phyloP scores from a whole-genome alignment of 2,797 vertebrate genomes.

The Mastacembelus armatus region DNA sequence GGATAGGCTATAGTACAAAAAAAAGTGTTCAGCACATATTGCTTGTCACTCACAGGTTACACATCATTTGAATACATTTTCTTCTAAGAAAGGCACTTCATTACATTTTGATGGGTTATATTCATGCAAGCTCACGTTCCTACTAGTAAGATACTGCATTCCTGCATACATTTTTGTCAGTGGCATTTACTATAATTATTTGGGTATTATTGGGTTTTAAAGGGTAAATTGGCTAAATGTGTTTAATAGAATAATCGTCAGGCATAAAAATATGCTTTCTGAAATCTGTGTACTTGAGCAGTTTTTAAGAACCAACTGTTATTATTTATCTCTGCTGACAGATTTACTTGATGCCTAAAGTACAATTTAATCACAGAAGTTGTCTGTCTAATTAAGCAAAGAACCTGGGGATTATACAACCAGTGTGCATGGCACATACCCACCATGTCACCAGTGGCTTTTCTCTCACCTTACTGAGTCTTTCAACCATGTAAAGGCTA shows the following conservation, averaged over 20 bases:
- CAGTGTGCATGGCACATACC: constrained; percentile 1
- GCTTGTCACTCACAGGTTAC: neutral
- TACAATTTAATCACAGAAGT: constrained; percentile 20
- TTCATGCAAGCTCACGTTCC: neutral
- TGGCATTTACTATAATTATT: constrained; percentile 14
- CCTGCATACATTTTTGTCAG: neutral
- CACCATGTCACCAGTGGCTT: constrained; percentile 40
- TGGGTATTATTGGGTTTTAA: constrained; percentile 10
- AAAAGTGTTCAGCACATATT: constrained; percentile 3
- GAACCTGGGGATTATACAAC: neutral
- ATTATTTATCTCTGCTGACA: constrained; percentile 30
- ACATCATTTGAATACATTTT: constrained; percentile 15
- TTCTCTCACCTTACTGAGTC: constrained; percentile 59
- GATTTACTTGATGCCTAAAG: constrained; percentile 13
- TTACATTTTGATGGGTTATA: neutral
- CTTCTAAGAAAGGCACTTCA: neutral
- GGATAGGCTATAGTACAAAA: no score
- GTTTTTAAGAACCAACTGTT: constrained; percentile 28
- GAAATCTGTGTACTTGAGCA: constrained; percentile 15
- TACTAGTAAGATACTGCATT: neutral
- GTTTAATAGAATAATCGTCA: no score
- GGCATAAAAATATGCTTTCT: constrained; percentile 1
- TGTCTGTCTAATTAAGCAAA: constrained; percentile 22
- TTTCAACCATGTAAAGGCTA: constrained; percentile 53
- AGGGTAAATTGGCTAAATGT: neutral